Evolutionary conservation across 2,113 vertebrate genomes (phyloP).

Genomic region (Willisornis vidua): DNA sequence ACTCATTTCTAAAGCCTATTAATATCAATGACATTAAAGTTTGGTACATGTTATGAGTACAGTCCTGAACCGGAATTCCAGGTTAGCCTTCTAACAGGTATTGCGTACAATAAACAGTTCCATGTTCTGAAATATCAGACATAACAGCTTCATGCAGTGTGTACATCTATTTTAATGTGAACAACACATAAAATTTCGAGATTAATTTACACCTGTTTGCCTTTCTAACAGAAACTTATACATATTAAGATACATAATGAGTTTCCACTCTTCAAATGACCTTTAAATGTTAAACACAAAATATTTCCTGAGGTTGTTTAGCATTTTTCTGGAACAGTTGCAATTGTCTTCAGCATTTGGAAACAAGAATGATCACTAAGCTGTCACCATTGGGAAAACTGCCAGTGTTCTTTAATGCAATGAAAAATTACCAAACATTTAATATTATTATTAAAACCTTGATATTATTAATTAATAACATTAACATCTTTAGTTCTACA

Average conservation of each 20-base stretch:
- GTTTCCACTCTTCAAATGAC: background rate
- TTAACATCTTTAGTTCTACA: background rate
- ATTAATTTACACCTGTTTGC: background rate
- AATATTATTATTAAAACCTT: background rate
- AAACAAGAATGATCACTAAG: constrained; percentile 2
- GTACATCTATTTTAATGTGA: background rate
- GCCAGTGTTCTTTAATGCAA: background rate
- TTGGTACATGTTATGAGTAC: background rate
- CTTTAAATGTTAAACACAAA: background rate
- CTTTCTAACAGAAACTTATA: background rate
- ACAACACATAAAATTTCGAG: background rate
- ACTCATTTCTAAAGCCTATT: background rate
- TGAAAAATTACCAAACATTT: background rate
- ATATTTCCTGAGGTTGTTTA: background rate
- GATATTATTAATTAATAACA: background rate
- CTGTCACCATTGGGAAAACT: background rate
- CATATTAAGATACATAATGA: background rate
- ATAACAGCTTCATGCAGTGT: background rate
- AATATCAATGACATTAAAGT: background rate
- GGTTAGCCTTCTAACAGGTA: background rate
- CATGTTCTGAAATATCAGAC: background rate
- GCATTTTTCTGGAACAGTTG: background rate
- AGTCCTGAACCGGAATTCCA: background rate
- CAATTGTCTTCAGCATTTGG: background rate
- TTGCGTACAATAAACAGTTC: background rate